Percentiles rank a stretch among this genome's conserved stretches.
Evolutionary conservation across 2,888 invertebrate genomes (phyloP).

Genomic region (Fabriciana adippe): DNA sequence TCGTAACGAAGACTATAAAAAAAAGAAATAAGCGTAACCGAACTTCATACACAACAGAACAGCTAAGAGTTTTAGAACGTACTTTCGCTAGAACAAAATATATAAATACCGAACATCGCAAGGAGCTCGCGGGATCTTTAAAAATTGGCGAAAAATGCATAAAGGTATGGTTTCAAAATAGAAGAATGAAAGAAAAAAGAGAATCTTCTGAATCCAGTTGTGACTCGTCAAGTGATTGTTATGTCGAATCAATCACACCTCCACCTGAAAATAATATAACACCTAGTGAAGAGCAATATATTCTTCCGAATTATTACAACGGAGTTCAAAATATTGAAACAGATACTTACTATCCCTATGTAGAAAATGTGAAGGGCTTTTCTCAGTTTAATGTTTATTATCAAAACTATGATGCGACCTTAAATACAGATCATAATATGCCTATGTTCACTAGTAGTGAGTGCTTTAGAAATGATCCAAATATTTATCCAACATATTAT

Average conservation of each 20-base stretch:
- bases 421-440: conserved; percentile 8
- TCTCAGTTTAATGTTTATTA: conserved; percentile 17
- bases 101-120: conserved; percentile 84
- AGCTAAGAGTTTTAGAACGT: conserved; percentile 85
- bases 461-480: conserved; percentile 41
- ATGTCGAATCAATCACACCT: conserved; percentile 32
- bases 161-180: conserved; percentile 93
- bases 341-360: conserved; percentile 11
- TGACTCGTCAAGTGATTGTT: conserved; percentile 48
- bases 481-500: conserved; percentile 53
- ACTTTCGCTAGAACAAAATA: conserved; percentile 79
- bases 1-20: conserved; percentile 52
- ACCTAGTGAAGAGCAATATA: conserved; percentile 3
- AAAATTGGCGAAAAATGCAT: conserved; percentile 87
- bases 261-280: conserved; percentile 12
- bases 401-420: conserved; percentile 14
- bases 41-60: conserved; percentile 88
- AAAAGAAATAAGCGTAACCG: conserved; percentile 83
- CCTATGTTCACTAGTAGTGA: conserved; percentile 11
- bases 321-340: neutral
- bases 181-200: conserved; percentile 88
- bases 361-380: conserved; percentile 12
- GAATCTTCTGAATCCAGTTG: conserved; percentile 62
- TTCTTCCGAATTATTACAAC: neutral
- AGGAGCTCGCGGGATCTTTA: conserved; percentile 84